phyloP scores from a whole-genome alignment of 23 tunicate genomes.

The Styela clava region DNA sequence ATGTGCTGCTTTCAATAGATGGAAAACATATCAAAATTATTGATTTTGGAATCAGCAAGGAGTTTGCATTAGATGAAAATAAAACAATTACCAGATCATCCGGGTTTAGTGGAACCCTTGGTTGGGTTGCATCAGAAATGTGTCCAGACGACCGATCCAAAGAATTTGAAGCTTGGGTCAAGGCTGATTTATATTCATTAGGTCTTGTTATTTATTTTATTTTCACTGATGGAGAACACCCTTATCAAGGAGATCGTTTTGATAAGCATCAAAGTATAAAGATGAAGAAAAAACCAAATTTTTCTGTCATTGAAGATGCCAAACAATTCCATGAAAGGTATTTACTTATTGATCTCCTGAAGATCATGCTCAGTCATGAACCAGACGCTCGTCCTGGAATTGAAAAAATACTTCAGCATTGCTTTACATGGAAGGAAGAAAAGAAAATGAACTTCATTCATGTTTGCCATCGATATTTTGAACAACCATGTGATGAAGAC shows the following conservation, averaged over 20 bases:
- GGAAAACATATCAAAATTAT: too few species aligned
- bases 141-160: neutral
- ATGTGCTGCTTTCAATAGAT: neutral
- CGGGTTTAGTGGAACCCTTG: neutral
- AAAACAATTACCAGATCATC: neutral
- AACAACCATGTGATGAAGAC: too few species aligned
- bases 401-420: neutral
- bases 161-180: neutral
- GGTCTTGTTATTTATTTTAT: neutral
- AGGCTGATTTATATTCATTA: neutral
- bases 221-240: neutral
- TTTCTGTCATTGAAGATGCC: neutral
- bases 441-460: neutral
- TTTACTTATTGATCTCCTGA: neutral
- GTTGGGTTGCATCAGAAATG: neutral
- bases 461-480: neutral
- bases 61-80: neutral
- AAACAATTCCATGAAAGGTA: neutral
- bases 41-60: neutral
- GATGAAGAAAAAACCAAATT: neutral
- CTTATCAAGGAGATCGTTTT: neutral
- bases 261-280: neutral
- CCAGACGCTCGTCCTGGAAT: neutral
- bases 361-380: neutral
- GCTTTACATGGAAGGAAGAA: neutral